These are phyloP conservation scores for Ailurus styani DNA, from an alignment of 2,113 vertebrate genomes.

Conservation along the genomic window DNA sequence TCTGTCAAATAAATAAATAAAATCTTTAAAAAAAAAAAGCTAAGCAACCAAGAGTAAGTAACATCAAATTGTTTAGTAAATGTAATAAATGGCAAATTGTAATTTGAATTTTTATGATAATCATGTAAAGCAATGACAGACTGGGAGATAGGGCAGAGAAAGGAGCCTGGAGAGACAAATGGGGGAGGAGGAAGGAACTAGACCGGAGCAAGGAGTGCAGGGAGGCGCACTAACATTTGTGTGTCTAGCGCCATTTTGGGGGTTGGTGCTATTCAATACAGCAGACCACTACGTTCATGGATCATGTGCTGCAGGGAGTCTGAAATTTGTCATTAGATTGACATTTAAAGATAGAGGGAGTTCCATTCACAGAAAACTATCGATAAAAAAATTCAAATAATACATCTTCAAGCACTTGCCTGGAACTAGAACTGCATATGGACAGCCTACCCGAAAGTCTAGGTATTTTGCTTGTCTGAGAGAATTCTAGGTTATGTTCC, in stretches of 20 bases:
- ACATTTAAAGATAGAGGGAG: not conserved
- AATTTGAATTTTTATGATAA: not conserved
- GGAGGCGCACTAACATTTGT: rapidly evolving
- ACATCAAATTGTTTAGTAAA: not conserved
- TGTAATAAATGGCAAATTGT: not conserved
- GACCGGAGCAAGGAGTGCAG: not conserved
- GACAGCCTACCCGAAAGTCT: not conserved
- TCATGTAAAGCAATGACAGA: not conserved
- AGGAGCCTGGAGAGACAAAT: not conserved
- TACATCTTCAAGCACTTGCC: not conserved
- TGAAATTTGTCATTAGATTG: not conserved
- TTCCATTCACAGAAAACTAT: not conserved
- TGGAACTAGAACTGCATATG: not conserved
- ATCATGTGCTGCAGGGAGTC: no score
- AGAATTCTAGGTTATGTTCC: no score
- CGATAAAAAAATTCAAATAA: not conserved
- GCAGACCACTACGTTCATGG: not conserved
- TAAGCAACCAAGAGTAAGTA: not conserved
- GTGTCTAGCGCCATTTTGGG: not conserved
- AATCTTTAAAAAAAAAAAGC: no score
- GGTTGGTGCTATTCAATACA: not conserved
- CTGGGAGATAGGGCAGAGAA: no score
- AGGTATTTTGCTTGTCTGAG: not conserved
- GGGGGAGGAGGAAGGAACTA: not conserved
- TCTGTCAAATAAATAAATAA: no score